Percentiles rank a stretch among this genome's conserved stretches.
These are phyloP conservation scores for Struthidea cinerea DNA, from an alignment of 2,113 vertebrate genomes.

Conservation along the genomic window DNA sequence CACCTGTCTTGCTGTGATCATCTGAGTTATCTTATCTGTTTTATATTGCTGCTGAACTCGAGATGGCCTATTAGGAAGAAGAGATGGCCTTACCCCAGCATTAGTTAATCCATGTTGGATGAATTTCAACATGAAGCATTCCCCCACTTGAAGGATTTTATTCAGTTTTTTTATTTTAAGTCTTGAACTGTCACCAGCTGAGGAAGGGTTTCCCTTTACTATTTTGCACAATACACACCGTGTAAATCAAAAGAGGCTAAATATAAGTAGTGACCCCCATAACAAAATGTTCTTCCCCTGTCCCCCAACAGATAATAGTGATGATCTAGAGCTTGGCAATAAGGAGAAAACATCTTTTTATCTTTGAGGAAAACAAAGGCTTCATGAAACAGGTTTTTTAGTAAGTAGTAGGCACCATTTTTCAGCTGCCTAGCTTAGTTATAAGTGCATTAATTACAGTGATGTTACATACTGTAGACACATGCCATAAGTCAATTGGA, in stretches of 20 bases:
- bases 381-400: not conserved
- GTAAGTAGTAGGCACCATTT: not conserved
- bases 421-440: not conserved
- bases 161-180: not conserved
- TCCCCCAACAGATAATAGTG: not conserved
- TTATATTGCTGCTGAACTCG: not conserved
- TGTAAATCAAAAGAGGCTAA: not conserved
- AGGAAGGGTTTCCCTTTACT: not conserved
- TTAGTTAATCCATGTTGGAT: not conserved
- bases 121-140: not conserved
- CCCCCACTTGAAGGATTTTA: not conserved
- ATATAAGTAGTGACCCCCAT: not conserved
- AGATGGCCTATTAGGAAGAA: not conserved
- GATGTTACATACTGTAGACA: not conserved
- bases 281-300: not conserved
- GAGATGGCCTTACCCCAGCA: not conserved
- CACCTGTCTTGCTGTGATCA: not conserved
- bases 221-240: not conserved
- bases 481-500: not conserved
- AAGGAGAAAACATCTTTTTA: not conserved
- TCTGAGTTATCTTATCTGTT: not conserved
- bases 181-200: not conserved
- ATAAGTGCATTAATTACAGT: not conserved
- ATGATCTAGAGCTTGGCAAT: not conserved
- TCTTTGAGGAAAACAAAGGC: not conserved